Conservation (phyloP, 2,113 vertebrate species). For the Nycticorax nycticorax region DNA sequence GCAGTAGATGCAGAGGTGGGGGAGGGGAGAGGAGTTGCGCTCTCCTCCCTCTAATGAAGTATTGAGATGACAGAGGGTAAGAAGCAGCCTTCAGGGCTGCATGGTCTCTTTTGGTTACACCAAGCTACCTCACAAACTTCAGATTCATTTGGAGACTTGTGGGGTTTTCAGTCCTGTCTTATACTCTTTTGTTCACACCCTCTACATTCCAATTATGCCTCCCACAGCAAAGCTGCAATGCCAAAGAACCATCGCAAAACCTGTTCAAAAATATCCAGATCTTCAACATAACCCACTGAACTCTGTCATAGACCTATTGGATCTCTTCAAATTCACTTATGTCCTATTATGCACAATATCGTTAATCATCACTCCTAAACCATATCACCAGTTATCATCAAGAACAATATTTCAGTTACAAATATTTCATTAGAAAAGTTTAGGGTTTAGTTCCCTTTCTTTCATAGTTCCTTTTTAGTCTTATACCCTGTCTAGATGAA, state of each 20-base stretch:
- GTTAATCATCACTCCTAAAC: not conserved
- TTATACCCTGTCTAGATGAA: not conserved
- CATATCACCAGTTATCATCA: not conserved
- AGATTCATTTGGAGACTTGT: not conserved
- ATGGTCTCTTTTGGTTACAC: not conserved
- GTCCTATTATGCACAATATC: not conserved
- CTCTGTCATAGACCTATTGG: not conserved
- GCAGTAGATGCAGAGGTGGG: not conserved
- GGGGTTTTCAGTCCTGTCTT: not conserved
- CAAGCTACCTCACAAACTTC: not conserved
- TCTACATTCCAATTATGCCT: not conserved
- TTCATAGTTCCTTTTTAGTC: not conserved
- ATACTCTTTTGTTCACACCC: not conserved
- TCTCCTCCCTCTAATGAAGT: not conserved
- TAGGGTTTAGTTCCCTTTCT: not conserved
- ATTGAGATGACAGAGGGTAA: not conserved
- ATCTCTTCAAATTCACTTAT: not conserved
- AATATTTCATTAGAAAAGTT: not conserved
- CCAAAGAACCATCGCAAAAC: not conserved
- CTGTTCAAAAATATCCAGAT: not conserved
- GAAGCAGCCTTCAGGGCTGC: not conserved
- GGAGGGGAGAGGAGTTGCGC: rapidly evolving
- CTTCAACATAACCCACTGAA: not conserved
- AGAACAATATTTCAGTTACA: not conserved
- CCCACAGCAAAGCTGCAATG: not conserved